A percentile compares a stretch with the other conserved stretches of the same genome.
Evolutionary conservation across 2,888 invertebrate species (phyloP).

Genomic region (Elysia crispata): DNA sequence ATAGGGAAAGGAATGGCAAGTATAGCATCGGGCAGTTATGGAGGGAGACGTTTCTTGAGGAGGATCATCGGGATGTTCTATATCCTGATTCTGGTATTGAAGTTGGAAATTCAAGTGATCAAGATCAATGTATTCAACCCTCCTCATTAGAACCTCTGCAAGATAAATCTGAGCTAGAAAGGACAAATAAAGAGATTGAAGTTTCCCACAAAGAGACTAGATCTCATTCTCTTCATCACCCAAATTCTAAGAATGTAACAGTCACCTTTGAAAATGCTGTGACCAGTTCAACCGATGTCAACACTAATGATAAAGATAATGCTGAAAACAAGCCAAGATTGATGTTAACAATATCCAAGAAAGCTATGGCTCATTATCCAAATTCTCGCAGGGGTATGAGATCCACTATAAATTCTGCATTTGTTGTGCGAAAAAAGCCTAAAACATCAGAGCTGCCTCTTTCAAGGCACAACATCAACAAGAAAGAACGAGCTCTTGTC

Average conservation of each 20-base stretch:
- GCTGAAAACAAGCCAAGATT: slow-evolving; percentile 33
- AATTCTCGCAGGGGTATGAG: too few species aligned
- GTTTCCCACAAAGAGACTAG: slow-evolving; percentile 37
- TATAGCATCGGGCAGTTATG: slow-evolving; percentile 47
- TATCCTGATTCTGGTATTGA: slow-evolving; percentile 49
- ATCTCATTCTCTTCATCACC: not conserved
- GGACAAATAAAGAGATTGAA: slow-evolving; percentile 6
- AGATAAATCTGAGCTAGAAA: too few species aligned
- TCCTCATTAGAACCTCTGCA: too few species aligned
- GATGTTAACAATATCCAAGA: slow-evolving; percentile 44
- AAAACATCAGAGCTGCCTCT: too few species aligned
- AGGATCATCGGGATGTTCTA: slow-evolving; percentile 33
- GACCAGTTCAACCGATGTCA: slow-evolving; percentile 1
- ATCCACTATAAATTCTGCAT: too few species aligned
- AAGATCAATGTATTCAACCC: slow-evolving; percentile 27
- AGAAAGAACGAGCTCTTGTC: too few species aligned
- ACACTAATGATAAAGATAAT: not conserved
- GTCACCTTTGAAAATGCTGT: slow-evolving; percentile 21
- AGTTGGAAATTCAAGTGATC: slow-evolving; percentile 45
- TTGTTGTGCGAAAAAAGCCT: too few species aligned
- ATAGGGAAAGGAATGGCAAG: slow-evolving; percentile 46
- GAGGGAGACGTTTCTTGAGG: slow-evolving; percentile 43
- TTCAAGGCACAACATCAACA: too few species aligned
- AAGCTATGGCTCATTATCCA: not conserved
- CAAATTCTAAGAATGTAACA: slow-evolving; percentile 2